phyloP scores from a whole-genome alignment of 2,888 invertebrate species.

The Pyralis farinalis region DNA sequence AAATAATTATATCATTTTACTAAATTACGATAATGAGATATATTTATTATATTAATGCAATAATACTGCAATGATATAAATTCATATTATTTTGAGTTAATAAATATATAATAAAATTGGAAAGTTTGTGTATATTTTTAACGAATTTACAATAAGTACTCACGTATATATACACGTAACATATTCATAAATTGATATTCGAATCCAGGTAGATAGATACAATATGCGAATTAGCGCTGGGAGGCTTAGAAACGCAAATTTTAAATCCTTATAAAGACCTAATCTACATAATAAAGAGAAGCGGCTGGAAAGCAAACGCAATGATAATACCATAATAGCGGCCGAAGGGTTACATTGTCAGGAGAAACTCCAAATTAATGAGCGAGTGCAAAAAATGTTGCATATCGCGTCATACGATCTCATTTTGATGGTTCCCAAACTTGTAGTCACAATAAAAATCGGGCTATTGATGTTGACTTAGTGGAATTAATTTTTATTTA shows the following conservation, averaged over 20 bases:
- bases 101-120: too few species aligned
- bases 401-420: constrained; percentile 74
- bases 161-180: too few species aligned
- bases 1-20: too few species aligned
- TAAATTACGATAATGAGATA: too few species aligned
- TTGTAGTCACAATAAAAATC: too few species aligned
- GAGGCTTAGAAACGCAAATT: constrained; percentile 33
- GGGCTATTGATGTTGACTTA: too few species aligned
- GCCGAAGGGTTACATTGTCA: constrained; percentile 72
- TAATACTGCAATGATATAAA: too few species aligned
- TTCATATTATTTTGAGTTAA: too few species aligned
- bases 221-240: constrained; percentile 10
- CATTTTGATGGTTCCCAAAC: constrained; percentile 48
- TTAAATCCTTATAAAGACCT: constrained; percentile 65
- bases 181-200: not conserved
- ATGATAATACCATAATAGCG: constrained; percentile 65
- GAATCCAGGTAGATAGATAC: constrained; percentile 3
- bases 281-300: constrained; percentile 78
- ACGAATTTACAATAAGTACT: too few species aligned
- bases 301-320: constrained; percentile 66
- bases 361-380: constrained; percentile 76
- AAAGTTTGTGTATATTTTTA: too few species aligned
- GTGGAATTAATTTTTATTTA: too few species aligned
- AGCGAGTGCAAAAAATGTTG: constrained; percentile 70
- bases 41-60: too few species aligned